Conservation (phyloP, 30 jellyfish, hydroid and myxozoan species). For the Aurelia sp. region DNA sequence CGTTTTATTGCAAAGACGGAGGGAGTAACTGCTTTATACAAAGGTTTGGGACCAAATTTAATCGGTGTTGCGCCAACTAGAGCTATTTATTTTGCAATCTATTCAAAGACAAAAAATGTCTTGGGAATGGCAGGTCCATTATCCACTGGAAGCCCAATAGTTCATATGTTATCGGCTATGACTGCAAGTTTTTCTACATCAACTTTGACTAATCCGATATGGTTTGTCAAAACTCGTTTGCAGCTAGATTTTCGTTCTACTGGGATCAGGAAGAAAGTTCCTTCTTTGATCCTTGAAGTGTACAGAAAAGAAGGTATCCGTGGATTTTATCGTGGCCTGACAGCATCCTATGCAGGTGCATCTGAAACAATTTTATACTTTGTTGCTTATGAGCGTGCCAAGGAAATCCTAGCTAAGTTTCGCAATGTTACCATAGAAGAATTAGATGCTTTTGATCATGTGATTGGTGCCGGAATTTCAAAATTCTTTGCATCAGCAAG, state of each 20-base stretch:
- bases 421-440: conserved; percentile 33
- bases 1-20: conserved; percentile 88
- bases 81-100: conserved; percentile 93
- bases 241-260: conserved; percentile 88
- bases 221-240: conserved; percentile 96
- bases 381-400: conserved; percentile 86
- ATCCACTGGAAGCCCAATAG: conserved; percentile 76
- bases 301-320: conserved; percentile 85
- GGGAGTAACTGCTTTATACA: conserved; percentile 86
- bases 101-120: conserved; percentile 78
- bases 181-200: conserved; percentile 90
- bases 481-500: conserved; percentile 82
- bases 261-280: conserved; percentile 60
- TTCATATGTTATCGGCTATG: conserved; percentile 92
- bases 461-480: conserved; percentile 82
- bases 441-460: conserved; percentile 67
- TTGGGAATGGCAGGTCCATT: conserved; percentile 54
- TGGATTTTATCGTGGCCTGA: conserved; percentile 96
- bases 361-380: conserved; percentile 92
- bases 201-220: conserved; percentile 93
- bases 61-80: conserved; percentile 98
- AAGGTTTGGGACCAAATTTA: conserved; percentile 92
- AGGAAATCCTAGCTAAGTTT: conserved; percentile 53
- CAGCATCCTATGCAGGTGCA: conserved; percentile 97
- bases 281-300: conserved; percentile 69